A percentile compares a stretch with the other conserved stretches of the same genome.
Conservation (phyloP, 1,140 invertebrate species). For the Drosophila setifemur region DNA sequence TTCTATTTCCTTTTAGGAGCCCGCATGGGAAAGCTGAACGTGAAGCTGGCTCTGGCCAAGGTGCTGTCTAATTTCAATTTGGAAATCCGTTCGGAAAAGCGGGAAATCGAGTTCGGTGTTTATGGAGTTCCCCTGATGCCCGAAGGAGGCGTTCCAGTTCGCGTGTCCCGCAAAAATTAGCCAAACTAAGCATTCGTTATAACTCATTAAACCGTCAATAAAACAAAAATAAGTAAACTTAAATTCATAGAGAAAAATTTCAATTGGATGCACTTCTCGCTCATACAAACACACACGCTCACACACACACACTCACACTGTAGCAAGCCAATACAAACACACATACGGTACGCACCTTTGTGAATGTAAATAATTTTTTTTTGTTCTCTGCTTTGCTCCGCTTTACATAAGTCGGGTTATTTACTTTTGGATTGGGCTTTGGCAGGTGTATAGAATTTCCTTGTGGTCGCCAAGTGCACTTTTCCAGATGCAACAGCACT, state of each 20-base stretch:
- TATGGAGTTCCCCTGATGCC: slow-evolving; percentile 48
- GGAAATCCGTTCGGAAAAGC: slow-evolving; percentile 25
- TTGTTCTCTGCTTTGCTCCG: slow-evolving; percentile 21
- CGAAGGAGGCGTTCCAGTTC: slow-evolving; percentile 45
- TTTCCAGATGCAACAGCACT: slow-evolving; percentile 56
- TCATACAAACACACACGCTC: neutral
- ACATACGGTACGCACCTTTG: slow-evolving; percentile 33
- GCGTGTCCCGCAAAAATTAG: slow-evolving; percentile 31
- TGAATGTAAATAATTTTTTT: slow-evolving; percentile 47
- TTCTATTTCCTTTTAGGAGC: slow-evolving; percentile 32
- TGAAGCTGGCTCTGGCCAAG: slow-evolving; percentile 65
- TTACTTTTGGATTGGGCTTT: slow-evolving; percentile 1
- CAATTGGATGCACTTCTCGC: slow-evolving; percentile 39
- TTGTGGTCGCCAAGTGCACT: slow-evolving; percentile 53
- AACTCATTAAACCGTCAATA: neutral
- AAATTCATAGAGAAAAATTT: slow-evolving; percentile 9
- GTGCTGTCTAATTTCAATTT: slow-evolving; percentile 60
- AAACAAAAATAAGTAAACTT: too few species aligned
- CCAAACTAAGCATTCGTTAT: neutral
- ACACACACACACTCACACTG: neutral
- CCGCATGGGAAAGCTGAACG: slow-evolving; percentile 69
- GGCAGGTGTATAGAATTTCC: slow-evolving; percentile 9
- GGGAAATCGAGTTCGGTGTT: slow-evolving; percentile 46
- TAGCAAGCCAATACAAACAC: neutral
- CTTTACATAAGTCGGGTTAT: slow-evolving; percentile 49